These are phyloP conservation scores for Timema podura DNA, from an alignment of 2,888 invertebrate genomes.

Conservation along the genomic window DNA sequence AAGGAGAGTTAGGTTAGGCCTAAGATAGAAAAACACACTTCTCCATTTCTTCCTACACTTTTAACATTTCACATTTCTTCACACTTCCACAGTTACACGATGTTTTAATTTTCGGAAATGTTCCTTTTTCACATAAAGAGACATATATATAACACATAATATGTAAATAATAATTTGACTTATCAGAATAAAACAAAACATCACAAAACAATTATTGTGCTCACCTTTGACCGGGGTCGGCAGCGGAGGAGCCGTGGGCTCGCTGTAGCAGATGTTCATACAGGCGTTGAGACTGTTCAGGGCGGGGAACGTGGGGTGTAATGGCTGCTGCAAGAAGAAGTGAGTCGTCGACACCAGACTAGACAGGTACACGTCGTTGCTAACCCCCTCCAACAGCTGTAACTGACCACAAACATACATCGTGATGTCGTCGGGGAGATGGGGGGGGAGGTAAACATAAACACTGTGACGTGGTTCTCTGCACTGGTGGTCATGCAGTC, in stretches of 20 bases:
- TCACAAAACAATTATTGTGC: constrained; percentile 30
- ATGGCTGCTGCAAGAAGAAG: constrained; percentile 91
- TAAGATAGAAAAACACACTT: too few species aligned
- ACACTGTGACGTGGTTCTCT: constrained; percentile 26
- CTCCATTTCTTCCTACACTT: too few species aligned
- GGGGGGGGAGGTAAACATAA: too few species aligned
- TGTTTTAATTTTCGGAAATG: too few species aligned
- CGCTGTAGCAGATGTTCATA: constrained; percentile 79
- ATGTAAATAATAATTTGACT: too few species aligned
- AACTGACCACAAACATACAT: constrained; percentile 51
- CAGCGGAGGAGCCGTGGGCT: constrained; percentile 71
- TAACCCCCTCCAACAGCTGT: constrained; percentile 84
- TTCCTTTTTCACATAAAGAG: too few species aligned
- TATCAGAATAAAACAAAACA: too few species aligned
- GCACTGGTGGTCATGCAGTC: constrained; percentile 27
- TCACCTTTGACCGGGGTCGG: constrained; percentile 75
- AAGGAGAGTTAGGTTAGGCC: too few species aligned
- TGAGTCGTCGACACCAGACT: constrained; percentile 82
- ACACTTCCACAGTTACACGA: too few species aligned
- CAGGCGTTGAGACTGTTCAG: constrained; percentile 73
- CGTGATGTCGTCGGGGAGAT: constrained; percentile 20
- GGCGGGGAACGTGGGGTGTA: constrained; percentile 88
- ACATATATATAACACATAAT: too few species aligned
- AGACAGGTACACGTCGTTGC: constrained; percentile 88
- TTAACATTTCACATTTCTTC: too few species aligned